Base-by-base conservation (phyloP, 2,113 vertebrate genomes). In the Myiozetetes cayanensis region DNA sequence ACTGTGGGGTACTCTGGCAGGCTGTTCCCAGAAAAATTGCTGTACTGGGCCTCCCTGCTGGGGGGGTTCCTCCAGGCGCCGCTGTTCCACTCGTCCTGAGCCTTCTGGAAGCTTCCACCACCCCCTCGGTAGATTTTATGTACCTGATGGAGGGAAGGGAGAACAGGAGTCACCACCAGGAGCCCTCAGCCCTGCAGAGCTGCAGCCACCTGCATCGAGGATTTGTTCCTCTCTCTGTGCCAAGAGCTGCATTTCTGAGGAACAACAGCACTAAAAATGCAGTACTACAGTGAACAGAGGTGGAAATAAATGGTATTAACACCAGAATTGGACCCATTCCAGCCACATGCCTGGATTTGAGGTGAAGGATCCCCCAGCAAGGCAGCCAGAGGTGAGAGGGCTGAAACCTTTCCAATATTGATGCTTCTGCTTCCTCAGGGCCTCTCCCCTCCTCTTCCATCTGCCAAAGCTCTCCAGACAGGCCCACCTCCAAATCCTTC, bases 1-100 rank as follows among this genome's bases (percentile, higher is more conserved):
- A 99, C 99, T 1, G 98, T 98, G 14, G 99, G 99, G 80, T 99
- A 99, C 90, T 99, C 98, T 1, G 99, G 99, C 87, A 99, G 97
- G 94, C 97, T 99, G 43, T 98, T 99, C n/a, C 99, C 99, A 5
- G 98, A 97, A 27, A 99, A 98, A 68, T 98, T 98, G 80, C 97
- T 99, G 92, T 98, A 98, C 56, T 98, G 99, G 2, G 98, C 98
- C 79, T 99, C 98, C 63, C 98, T 98, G 49, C 98, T 98, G 0
- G 98, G 97, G 0, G 99, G 98, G 12, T 97, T 98, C 92, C 98
- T 98, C 99, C 99, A 99, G 1, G 93, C 3, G 0, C 99, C 99
- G 0, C 97, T 97, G 95, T 95, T 98, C 99, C 99, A 99, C 96
- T 99, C 99, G 0, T 99, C 98, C 96, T 99, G 98, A 14, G 99